Evolutionary conservation across 2,113 vertebrate genomes (phyloP).

Genomic region (Rousettus leschenaultii): DNA sequence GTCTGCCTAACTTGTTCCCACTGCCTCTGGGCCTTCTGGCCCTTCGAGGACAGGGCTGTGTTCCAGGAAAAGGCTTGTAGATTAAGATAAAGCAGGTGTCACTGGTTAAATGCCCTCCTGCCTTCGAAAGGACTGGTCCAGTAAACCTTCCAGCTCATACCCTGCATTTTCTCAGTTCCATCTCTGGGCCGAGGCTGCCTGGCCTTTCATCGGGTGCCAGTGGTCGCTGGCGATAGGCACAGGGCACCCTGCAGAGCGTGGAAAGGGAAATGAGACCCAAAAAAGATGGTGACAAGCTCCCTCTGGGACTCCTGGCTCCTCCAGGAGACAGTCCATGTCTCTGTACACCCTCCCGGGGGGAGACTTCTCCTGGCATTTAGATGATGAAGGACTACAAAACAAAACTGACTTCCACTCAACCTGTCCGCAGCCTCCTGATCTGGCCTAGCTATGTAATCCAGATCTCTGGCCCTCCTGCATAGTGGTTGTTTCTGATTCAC

Average conservation of each 20-base stretch:
- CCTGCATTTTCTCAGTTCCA: background rate
- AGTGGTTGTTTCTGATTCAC: background rate
- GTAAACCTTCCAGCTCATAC: background rate
- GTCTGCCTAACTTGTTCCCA: background rate
- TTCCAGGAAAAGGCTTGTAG: background rate
- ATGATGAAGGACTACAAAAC: background rate
- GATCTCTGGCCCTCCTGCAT: background rate
- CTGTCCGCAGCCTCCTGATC: background rate
- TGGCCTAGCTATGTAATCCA: background rate
- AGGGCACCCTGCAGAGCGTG: background rate
- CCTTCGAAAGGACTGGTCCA: background rate
- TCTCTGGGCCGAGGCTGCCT: background rate
- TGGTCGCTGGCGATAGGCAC: background rate
- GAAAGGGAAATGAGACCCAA: background rate
- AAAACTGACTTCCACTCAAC: background rate
- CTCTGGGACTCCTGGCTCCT: background rate
- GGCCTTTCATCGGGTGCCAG: background rate
- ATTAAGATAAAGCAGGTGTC: background rate
- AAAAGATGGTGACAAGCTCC: background rate
- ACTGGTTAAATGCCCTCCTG: background rate
- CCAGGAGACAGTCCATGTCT: background rate
- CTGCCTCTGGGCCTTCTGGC: background rate
- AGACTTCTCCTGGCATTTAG: background rate
- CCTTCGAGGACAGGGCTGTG: background rate
- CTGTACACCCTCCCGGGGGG: background rate